Evolutionary conservation across 2,888 invertebrate species (phyloP), one percentile per base, ranked within the genome.

Genomic region (Pyrrhia umbra): DNA sequence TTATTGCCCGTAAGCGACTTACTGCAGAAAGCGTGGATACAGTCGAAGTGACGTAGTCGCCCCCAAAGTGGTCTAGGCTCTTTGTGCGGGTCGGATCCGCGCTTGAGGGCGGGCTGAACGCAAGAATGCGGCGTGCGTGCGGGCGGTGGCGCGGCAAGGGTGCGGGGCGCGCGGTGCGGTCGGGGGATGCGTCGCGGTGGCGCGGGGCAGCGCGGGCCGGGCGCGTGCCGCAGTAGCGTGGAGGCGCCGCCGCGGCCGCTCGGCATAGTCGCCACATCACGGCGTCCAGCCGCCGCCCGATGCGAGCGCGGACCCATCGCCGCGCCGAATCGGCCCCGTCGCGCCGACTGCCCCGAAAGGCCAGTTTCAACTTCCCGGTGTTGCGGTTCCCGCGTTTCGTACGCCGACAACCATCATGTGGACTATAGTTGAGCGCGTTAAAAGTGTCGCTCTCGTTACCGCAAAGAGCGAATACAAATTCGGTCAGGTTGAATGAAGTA

Each of bases 141-240:
- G 90, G 91, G 85, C 79, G 85, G 82, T 70, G 87, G 85, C 81
- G 88, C 84, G 88, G 85, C 81, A 83, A 81, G 84, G 81, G 82
- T 61, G 84, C 75, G 84, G 86, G 86, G 79, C 77, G 85, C 77
- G 84, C 81, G 84, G 85, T 80, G 84, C 70, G 83, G 82, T 83
- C 84, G 87, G 87, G 88, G 90, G 89, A 89, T 89, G 88, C 86
- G 87, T 87, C 85, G 87, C 85, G 87, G 84, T 79, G 81, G 83
- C 79, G 86, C 87, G 89, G 87, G 86, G 84, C 82, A 80, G 83
- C 83, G 85, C 85, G 88, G 85, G 86, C 82, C 82, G 88, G 86
- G 88, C 92, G 92, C 93, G 93, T 92, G 90, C 93, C 93, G 94
- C 93, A 94, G 93, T 94, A 94, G 90, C 91, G 94, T 91, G 92